Evolutionary conservation across 1,140 invertebrate species (phyloP).

Genomic region (Cydia pomonella): DNA sequence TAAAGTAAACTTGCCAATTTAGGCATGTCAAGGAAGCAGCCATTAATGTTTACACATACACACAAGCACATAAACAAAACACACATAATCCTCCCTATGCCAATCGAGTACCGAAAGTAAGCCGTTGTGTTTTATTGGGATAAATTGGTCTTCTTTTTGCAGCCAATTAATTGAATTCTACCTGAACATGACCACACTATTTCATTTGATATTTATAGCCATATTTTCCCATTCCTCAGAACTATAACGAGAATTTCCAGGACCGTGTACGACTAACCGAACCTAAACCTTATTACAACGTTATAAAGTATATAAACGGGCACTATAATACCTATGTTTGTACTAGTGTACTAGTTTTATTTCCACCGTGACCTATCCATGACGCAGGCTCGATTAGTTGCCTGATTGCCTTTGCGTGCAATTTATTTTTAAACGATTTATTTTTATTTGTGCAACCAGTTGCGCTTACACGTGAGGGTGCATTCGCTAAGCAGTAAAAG

Average conservation of each 20-base stretch:
- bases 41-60: too few species aligned
- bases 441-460: conserved; percentile 3
- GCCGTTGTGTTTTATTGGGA: background rate
- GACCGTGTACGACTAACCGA: background rate
- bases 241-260: background rate
- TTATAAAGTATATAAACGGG: background rate
- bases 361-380: conserved; percentile 4
- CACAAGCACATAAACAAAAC: too few species aligned
- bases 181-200: background rate
- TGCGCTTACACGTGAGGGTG: background rate
- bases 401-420: conserved; percentile 6
- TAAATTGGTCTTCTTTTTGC: background rate
- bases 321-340: background rate
- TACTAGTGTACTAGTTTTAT: conserved; percentile 4
- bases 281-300: background rate
- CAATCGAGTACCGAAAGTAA: background rate
- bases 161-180: background rate
- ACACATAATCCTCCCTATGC: background rate
- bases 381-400: conserved; percentile 16
- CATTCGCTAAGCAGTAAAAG: background rate
- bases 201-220: conserved; percentile 17
- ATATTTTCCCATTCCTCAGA: background rate
- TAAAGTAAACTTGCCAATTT: too few species aligned
- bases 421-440: conserved; percentile 10
- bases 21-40: too few species aligned